Evolutionary conservation across 1,140 invertebrate genomes (phyloP), one percentile per base, ranked within the genome.

Genomic region (Drosophila chauvacae): DNA sequence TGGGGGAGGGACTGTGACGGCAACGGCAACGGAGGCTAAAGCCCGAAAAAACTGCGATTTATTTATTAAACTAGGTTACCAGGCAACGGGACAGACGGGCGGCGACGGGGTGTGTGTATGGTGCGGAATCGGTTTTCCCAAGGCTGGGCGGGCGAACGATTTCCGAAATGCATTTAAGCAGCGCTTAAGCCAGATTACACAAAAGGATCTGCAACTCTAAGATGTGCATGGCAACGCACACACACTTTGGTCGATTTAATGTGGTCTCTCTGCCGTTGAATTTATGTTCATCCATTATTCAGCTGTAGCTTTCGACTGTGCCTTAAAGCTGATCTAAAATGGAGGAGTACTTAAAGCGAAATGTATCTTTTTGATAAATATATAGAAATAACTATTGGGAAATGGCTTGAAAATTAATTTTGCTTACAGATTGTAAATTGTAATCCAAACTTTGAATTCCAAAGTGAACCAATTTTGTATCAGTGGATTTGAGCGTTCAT

Each of bases 51-150:
- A 78, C 73, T 69, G 78, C 81, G 75, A 86, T 85, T 90, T 90
- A 85, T 85, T 85, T 90, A 85, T 90, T 90, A 90, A 90, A 90
- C 86, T 90, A 81, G 85, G 85, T 90, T 90, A 90, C 85, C 86
- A 90, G 85, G 85, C 85, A 90, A 90, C 86, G 44, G 26, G 37
- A 13, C 11, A 3, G 11, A 14, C 20, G 16, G 23, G 20, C 18
- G 28, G 48, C 10, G 28, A 35, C 33, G n/a, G 16, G 10, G 48
- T 47, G 23, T 26, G 26, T 28, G 28, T 28, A 28, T 28, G 28
- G 5, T 7, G 6, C 47, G 16, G 47, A 18, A 41, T 30, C 37
- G 35, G 37, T 48, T 76, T 75, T 64, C 53, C 39, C 61, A 59
- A 72, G 69, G 53, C 42, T 70, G 37, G 47, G 26, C 45, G 44